These are phyloP conservation scores for Eueremaeus valkanovi DNA, from an alignment of 2,888 invertebrate genomes.

Conservation along the genomic window DNA sequence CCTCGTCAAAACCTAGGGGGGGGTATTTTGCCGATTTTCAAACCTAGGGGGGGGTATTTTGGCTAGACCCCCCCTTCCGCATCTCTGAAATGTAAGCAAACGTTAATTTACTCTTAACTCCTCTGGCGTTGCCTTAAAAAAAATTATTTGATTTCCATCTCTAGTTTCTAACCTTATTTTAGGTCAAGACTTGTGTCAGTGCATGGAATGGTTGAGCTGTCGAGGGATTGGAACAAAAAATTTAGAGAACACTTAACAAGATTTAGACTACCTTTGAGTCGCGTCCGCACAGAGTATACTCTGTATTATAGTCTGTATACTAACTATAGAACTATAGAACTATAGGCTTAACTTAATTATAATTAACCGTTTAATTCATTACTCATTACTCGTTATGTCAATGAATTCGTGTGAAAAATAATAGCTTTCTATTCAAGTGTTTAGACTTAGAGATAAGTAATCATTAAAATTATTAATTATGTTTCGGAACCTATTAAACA, in stretches of 20 bases:
- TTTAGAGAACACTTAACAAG: neutral
- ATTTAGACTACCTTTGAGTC: neutral
- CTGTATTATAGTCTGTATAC: too few species aligned
- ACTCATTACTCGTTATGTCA: neutral
- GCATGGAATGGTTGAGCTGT: neutral
- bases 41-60: too few species aligned
- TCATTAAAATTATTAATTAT: neutral
- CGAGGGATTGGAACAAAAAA: neutral
- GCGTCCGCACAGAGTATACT: too few species aligned
- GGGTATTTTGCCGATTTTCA: too few species aligned
- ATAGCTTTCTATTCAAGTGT: neutral
- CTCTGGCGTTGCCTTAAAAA: constrained; percentile 34
- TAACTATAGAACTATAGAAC: neutral
- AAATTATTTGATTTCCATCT: constrained; percentile 29
- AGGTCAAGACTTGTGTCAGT: constrained; percentile 23
- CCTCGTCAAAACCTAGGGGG: too few species aligned
- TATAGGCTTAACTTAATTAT: neutral
- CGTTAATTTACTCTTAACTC: constrained; percentile 16
- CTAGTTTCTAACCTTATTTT: constrained; percentile 23
- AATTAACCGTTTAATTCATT: neutral
- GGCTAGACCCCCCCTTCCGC: too few species aligned
- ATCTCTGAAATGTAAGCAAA: constrained; percentile 20
- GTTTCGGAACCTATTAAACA: neutral
- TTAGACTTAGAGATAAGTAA: neutral
- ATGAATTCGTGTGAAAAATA: neutral